phyloP scores from a whole-genome alignment of 2,113 vertebrate genomes.

The Neogobius melanostomus region DNA sequence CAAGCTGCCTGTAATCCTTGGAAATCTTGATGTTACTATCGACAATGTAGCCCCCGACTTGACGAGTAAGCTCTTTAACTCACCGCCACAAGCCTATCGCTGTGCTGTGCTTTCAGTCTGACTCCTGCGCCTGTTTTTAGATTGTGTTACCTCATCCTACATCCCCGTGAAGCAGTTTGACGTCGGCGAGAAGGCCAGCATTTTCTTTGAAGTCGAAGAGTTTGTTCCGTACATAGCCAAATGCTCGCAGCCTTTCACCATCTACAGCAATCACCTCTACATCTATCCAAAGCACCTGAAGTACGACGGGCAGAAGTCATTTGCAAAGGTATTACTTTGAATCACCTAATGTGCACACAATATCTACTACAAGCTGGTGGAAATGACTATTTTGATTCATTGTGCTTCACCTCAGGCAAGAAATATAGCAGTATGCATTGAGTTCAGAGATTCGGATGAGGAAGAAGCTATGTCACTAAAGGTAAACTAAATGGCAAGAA shows the following conservation, averaged over 20 bases:
- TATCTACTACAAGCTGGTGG: background rate
- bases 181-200: conserved; percentile 73
- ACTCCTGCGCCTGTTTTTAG: conserved; percentile 69
- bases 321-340: conserved; percentile 85
- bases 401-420: conserved; percentile 83
- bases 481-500: conserved; percentile 67
- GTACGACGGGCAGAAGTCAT: conserved; percentile 95
- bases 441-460: conserved; percentile 96
- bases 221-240: conserved; percentile 95
- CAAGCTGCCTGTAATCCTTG: conserved; percentile 96
- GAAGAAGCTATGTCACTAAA: conserved; percentile 91
- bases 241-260: conserved; percentile 93
- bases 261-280: conserved; percentile 98
- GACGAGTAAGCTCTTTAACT: conserved; percentile 83
- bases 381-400: background rate
- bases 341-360: too few relatives aligned
- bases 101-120: conserved; percentile 40
- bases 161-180: conserved; percentile 96
- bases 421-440: conserved; percentile 94
- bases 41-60: conserved; percentile 92
- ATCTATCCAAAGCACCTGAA: conserved; percentile 94
- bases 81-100: conserved; percentile 18
- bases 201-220: conserved; percentile 94
- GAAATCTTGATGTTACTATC: conserved; percentile 96
- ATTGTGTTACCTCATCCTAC: conserved; percentile 96